phyloP scores from a whole-genome alignment of 2,888 invertebrate genomes.

The Trichopria drosophilae region DNA sequence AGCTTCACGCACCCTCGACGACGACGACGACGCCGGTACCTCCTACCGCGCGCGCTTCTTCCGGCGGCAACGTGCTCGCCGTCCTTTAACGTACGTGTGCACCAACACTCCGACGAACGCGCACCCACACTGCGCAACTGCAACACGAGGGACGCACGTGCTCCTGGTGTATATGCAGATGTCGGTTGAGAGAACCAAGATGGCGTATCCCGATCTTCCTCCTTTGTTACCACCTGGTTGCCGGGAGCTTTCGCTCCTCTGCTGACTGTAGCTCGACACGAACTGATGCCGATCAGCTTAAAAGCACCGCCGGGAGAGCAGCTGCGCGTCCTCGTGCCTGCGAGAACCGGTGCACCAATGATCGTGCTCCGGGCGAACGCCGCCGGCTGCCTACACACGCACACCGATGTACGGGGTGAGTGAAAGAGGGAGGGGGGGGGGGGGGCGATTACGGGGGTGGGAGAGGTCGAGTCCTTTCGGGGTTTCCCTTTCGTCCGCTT shows the following conservation, averaged over 20 bases:
- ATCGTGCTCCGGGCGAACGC: conserved; percentile 44
- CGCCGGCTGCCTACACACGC: conserved; percentile 27
- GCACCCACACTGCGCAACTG: conserved; percentile 5
- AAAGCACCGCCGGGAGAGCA: too few relatives aligned
- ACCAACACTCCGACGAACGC: conserved; percentile 5
- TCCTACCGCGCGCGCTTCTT: background rate
- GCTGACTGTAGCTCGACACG: too few relatives aligned
- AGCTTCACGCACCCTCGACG: background rate
- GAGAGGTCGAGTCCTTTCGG: conserved; percentile 23
- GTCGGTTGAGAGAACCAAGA: too few relatives aligned
- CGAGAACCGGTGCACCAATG: conserved; percentile 56
- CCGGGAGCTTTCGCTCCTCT: too few relatives aligned
- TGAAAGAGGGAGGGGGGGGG: conserved; percentile 34
- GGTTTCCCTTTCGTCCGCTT: background rate
- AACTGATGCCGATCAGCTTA: conserved; percentile 12
- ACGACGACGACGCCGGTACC: background rate
- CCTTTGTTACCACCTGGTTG: too few relatives aligned
- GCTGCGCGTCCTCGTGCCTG: conserved; percentile 44
- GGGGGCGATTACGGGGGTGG: conserved; percentile 17
- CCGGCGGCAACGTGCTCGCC: conserved; percentile 8
- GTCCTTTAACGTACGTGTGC: conserved; percentile 2
- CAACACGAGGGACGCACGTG: too few relatives aligned
- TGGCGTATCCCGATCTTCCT: too few relatives aligned
- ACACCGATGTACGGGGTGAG: conserved; percentile 13
- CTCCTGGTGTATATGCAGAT: too few relatives aligned